phyloP scores from a whole-genome alignment of 1,140 invertebrate genomes.

The Trachymyrmex septentrionalis region DNA sequence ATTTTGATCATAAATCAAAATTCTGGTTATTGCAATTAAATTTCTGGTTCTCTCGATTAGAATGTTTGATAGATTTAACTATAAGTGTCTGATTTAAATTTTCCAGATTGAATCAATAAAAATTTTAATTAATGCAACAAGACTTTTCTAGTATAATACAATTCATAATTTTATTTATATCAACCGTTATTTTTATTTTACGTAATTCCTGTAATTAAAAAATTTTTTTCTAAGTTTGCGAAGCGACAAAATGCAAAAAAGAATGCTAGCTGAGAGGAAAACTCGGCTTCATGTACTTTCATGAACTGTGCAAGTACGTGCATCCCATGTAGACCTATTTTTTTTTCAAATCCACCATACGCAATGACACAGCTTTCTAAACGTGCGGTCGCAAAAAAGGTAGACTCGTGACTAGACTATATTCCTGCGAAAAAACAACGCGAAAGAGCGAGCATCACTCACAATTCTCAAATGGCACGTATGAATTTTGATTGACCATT shows the following conservation, averaged over 20 bases:
- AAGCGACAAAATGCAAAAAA: conserved; percentile 1
- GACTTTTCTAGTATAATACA: background rate
- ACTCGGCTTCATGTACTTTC: conserved; percentile 2
- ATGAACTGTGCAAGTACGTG: conserved; percentile 21
- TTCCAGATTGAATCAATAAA: too few species aligned
- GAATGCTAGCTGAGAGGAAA: background rate
- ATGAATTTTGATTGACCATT: conserved; percentile 49
- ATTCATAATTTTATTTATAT: background rate
- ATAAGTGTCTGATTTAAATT: too few species aligned
- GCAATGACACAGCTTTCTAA: conserved; percentile 45
- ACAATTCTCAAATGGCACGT: background rate
- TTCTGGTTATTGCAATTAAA: too few species aligned
- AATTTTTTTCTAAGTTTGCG: background rate
- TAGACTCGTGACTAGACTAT: conserved; percentile 33
- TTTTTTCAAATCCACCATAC: conserved; percentile 31
- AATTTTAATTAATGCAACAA: too few species aligned
- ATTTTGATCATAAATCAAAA: too few species aligned
- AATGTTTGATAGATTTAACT: too few species aligned
- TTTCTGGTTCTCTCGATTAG: too few species aligned
- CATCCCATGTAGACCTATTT: background rate
- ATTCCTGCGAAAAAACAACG: conserved; percentile 6
- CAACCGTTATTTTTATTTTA: background rate
- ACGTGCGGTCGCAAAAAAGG: conserved; percentile 36
- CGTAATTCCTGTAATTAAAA: background rate
- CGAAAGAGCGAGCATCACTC: conserved; percentile 5